phyloP scores from a whole-genome alignment of 2,888 invertebrate species.

The Dastarcus helophoroides region DNA sequence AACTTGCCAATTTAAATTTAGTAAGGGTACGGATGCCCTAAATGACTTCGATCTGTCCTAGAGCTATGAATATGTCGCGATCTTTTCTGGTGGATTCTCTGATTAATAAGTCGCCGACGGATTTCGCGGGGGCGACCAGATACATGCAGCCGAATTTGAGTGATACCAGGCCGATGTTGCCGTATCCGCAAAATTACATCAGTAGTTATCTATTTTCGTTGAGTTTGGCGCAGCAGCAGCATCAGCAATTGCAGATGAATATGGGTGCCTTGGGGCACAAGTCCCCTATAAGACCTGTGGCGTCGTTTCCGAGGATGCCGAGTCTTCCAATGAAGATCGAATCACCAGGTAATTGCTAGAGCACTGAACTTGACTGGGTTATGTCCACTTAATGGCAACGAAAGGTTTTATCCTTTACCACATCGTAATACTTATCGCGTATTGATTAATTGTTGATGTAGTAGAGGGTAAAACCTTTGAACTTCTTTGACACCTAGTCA shows the following conservation, averaged over 20 bases:
- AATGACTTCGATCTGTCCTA: background rate
- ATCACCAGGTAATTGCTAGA: too few species aligned
- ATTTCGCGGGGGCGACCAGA: conserved; percentile 35
- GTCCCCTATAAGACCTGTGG: conserved; percentile 29
- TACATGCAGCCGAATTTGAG: conserved; percentile 37
- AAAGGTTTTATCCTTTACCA: too few species aligned
- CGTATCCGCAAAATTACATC: conserved; percentile 54
- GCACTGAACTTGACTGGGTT: too few species aligned
- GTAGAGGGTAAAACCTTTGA: too few species aligned
- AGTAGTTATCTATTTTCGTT: conserved; percentile 52
- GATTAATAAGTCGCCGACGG: conserved; percentile 53
- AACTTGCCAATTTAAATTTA: conserved; percentile 15
- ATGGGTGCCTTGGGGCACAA: conserved; percentile 14
- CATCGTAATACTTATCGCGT: too few species aligned
- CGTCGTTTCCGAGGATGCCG: conserved; percentile 24
- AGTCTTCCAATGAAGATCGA: too few species aligned
- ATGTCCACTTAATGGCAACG: too few species aligned
- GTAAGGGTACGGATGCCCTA: conserved; percentile 6
- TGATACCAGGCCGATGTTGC: conserved; percentile 43
- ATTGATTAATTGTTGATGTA: too few species aligned
- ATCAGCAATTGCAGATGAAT: conserved; percentile 21
- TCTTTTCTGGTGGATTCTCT: conserved; percentile 74
- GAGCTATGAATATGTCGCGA: conserved; percentile 53
- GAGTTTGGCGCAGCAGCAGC: conserved; percentile 50
- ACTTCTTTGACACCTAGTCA: too few species aligned